phyloP scores from a whole-genome alignment of 1,140 invertebrate genomes.

The Monomorium pharaonis region DNA sequence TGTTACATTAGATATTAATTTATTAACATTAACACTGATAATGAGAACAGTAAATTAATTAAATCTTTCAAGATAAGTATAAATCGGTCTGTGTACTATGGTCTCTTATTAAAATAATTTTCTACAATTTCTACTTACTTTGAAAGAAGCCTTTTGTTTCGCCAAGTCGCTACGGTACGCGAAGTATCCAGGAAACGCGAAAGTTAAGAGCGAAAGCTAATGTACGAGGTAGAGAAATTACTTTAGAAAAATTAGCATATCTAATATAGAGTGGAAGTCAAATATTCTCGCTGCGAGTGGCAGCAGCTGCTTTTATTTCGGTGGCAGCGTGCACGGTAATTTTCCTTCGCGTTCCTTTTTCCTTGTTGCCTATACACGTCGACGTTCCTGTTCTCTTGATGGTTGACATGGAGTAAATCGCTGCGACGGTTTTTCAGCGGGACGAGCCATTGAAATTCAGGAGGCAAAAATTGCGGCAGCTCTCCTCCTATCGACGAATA shows the following conservation, averaged over 20 bases:
- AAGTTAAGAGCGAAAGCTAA: slow-evolving; percentile 42
- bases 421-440: slow-evolving; percentile 41
- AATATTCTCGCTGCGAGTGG: slow-evolving; percentile 55
- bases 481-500: not conserved
- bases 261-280: slow-evolving; percentile 49
- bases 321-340: slow-evolving; percentile 44
- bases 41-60: not conserved
- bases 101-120: not conserved
- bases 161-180: not conserved
- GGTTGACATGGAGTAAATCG: slow-evolving; percentile 49
- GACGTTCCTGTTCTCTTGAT: slow-evolving; percentile 30
- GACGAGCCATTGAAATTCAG: slow-evolving; percentile 50
- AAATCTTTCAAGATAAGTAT: not conserved
- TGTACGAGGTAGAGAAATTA: slow-evolving; percentile 44
- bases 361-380: slow-evolving; percentile 32
- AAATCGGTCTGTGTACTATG: not conserved
- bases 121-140: not conserved
- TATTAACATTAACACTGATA: not conserved
- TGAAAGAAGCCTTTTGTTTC: not conserved
- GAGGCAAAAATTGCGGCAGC: slow-evolving; percentile 34
- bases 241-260: slow-evolving; percentile 54
- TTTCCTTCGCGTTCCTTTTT: slow-evolving; percentile 41
- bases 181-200: not conserved
- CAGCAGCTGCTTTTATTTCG: slow-evolving; percentile 57
- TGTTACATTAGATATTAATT: not conserved